Base-by-base conservation (phyloP, 2,113 vertebrate species). In the Hyperopisus bebe region DNA sequence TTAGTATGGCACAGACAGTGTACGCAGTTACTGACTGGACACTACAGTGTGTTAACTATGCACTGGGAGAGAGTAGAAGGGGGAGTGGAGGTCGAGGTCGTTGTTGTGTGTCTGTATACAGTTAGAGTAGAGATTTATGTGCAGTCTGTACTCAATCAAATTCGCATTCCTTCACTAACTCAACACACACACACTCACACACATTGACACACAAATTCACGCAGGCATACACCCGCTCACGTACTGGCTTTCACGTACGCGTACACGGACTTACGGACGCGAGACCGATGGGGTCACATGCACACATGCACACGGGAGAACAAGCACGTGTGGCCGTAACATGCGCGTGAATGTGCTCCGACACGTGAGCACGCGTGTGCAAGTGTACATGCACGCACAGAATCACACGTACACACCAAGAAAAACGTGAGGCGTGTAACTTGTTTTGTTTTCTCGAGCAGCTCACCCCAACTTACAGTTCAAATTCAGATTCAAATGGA, bases 141-240 rank as follows among this genome's bases (percentile, higher is more conserved):
- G 94, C 95, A 95, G 94, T 92, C 95, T 96, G 96, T 91, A 93
- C 95, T 95, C 94, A 96, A 96, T 96, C 96, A 96, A 96, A 94
- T 88, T 91, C 94, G 93, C 96, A 96, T 96, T 96, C 95, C 94
- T 95, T 90, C 91, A 92, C 95, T 95, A 96, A 96, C 95, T 95
- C 94, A 93, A 93, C 91, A 92, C 93, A 95, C 92, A 80, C 86
- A 87, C 88, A 90, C 90, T 89, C 66, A 89, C 70, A 88, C 66
- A 90, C 74, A 58, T 5, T 8, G 19, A 44, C 70, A 62, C 50
- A 86, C 50, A 89, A 42, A 62, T 85, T 70, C 24, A 66, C 70
- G 47, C 35, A 53, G 9, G 46, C 46, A 44, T 2, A 80, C 17
- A 82, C 87, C 19, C 42, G 7, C 53, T 55, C 50, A 88, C 27